These are phyloP conservation scores for Drosophila nigrodunni DNA, from an alignment of 1,140 invertebrate genomes.

Conservation along the genomic window DNA sequence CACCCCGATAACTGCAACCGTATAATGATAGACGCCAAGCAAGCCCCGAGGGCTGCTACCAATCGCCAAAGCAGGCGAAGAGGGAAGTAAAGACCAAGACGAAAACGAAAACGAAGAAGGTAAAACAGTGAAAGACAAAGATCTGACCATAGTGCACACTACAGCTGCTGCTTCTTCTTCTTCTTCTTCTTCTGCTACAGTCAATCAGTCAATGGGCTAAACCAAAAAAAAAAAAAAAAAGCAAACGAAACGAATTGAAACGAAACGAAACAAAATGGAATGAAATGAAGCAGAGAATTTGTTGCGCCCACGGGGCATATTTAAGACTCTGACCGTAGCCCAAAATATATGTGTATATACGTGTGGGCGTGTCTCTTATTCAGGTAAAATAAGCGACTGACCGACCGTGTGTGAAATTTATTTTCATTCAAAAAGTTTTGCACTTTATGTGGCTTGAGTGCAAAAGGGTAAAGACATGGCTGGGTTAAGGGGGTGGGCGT, in stretches of 20 bases:
- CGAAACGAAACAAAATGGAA: not conserved
- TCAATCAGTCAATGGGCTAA: constrained; percentile 71
- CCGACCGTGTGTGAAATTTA: constrained; percentile 63
- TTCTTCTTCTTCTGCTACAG: constrained; percentile 29
- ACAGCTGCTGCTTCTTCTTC: not conserved
- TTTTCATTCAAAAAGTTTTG: constrained; percentile 79
- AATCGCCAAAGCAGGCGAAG: not conserved
- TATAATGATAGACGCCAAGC: constrained; percentile 78
- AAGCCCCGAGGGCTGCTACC: constrained; percentile 55
- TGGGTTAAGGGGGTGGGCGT: not conserved
- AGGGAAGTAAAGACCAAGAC: not conserved
- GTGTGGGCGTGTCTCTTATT: constrained; percentile 26
- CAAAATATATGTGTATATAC: constrained; percentile 18
- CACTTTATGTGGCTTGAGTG: constrained; percentile 45
- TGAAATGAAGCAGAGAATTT: constrained; percentile 21
- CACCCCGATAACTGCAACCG: constrained; percentile 79
- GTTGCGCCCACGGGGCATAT: constrained; percentile 42
- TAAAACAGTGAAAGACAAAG: not conserved
- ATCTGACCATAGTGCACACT: constrained; percentile 21
- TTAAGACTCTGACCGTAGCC: constrained; percentile 29
- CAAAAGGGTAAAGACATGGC: constrained; percentile 18
- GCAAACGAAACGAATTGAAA: not conserved
- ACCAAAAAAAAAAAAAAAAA: not conserved
- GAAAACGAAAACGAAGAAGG: not conserved
- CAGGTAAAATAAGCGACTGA: constrained; percentile 23